Percentiles rank a stretch among this genome's conserved stretches.
Conservation (phyloP, 2,113 vertebrate genomes). For the Gulo gulo region DNA sequence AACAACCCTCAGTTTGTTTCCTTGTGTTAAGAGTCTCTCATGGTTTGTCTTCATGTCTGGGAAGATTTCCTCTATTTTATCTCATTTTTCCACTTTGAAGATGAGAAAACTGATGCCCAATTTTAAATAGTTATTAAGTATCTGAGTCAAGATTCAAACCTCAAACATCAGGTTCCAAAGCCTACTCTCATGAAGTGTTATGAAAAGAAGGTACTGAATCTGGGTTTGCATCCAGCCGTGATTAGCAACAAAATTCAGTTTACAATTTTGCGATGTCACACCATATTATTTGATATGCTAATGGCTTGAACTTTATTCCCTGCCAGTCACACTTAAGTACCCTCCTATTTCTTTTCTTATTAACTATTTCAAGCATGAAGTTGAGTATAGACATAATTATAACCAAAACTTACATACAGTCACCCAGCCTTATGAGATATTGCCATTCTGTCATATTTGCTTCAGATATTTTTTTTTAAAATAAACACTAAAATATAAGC, state of each 20-base stretch:
- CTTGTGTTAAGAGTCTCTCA: neutral
- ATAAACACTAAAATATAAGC: neutral
- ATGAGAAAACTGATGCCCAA: neutral
- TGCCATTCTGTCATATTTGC: neutral
- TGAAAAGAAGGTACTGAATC: neutral
- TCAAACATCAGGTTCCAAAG: neutral
- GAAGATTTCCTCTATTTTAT: neutral
- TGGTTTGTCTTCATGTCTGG: neutral
- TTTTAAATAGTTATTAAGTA: neutral
- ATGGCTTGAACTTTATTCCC: conserved; percentile 29
- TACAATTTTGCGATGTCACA: neutral
- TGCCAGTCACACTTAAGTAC: conserved; percentile 1
- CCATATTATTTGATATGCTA: neutral
- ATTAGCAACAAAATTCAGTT: neutral
- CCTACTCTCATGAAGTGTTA: neutral
- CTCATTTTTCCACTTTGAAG: neutral
- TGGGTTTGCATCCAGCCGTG: neutral
- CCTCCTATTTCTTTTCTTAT: conserved; percentile 45
- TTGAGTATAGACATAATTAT: conserved; percentile 39
- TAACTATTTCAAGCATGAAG: conserved; percentile 50
- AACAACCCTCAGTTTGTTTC: neutral
- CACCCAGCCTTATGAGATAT: neutral
- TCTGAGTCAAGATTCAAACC: neutral
- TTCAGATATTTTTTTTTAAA: neutral
- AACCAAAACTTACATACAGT: neutral